phyloP scores from a whole-genome alignment of 2,888 invertebrate species.

The Elysia crispata region DNA sequence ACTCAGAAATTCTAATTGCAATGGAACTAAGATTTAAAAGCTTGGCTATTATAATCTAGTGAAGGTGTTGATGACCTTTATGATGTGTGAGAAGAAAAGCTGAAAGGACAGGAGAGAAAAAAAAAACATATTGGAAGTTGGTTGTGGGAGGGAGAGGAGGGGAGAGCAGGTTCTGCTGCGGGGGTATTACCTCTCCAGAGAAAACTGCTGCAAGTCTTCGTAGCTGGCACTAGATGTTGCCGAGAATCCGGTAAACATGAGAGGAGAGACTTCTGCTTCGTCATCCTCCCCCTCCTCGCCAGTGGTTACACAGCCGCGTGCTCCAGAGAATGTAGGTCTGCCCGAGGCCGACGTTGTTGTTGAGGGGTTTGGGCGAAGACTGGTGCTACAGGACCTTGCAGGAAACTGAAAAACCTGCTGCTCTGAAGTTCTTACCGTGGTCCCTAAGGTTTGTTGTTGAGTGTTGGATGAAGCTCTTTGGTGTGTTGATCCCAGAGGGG shows the following conservation, averaged over 20 bases:
- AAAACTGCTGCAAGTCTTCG: slow-evolving; percentile 93
- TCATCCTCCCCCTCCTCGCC: slow-evolving; percentile 54
- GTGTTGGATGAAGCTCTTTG: neutral
- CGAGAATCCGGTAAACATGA: slow-evolving; percentile 76
- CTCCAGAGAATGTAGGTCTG: neutral
- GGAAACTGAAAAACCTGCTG: no score
- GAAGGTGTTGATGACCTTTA: neutral
- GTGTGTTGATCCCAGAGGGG: no score
- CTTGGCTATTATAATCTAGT: no score
- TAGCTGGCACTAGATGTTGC: slow-evolving; percentile 88
- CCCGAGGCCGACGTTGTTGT: slow-evolving; percentile 30
- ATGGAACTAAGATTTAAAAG: no score
- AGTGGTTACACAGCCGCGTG: no score
- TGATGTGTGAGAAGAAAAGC: no score
- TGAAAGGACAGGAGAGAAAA: slow-evolving; percentile 3
- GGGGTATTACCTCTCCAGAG: slow-evolving; percentile 82
- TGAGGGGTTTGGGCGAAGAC: neutral
- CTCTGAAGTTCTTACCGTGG: neutral
- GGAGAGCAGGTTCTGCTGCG: slow-evolving; percentile 38
- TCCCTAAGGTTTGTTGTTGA: neutral
- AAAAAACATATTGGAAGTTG: neutral
- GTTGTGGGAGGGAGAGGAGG: neutral
- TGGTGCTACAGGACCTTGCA: no score
- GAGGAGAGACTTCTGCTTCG: slow-evolving; percentile 73
- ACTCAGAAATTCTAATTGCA: no score